These are phyloP conservation scores for Ladona fulva DNA, from an alignment of 1,140 invertebrate species.

Conservation along the genomic window DNA sequence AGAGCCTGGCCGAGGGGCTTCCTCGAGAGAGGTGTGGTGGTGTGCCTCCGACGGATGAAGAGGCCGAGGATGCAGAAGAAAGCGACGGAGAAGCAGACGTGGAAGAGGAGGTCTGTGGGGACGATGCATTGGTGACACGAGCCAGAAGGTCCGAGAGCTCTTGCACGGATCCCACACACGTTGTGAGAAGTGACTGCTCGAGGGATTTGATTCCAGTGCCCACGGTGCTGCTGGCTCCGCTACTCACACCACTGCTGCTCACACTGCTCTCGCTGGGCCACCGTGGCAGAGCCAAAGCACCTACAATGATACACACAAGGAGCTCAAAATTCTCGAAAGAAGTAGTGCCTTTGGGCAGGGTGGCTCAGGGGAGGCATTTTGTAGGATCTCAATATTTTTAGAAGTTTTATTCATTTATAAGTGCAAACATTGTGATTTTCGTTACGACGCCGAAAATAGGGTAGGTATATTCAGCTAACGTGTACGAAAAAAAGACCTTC, in stretches of 20 bases:
- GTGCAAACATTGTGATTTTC: too few species aligned
- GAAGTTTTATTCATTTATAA: too few species aligned
- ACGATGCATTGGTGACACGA: conserved; percentile 36
- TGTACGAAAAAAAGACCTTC: too few species aligned
- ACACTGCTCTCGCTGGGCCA: conserved; percentile 75
- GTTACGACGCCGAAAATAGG: too few species aligned
- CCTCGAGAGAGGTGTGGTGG: background rate
- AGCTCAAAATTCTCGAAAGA: conserved; percentile 17
- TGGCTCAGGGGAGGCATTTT: too few species aligned
- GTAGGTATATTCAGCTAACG: too few species aligned
- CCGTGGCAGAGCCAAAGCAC: conserved; percentile 68
- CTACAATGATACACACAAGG: conserved; percentile 36
- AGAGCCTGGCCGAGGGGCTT: background rate
- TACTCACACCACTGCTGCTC: conserved; percentile 41
- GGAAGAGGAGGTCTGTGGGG: conserved; percentile 30
- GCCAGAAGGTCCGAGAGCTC: conserved; percentile 67
- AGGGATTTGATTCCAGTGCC: conserved; percentile 35
- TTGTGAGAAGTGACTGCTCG: conserved; percentile 71
- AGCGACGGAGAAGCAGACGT: conserved; percentile 29
- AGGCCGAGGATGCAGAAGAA: background rate
- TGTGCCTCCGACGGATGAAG: background rate
- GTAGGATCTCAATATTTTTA: too few species aligned
- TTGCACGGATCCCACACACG: conserved; percentile 71
- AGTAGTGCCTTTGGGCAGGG: too few species aligned
- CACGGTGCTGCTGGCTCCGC: conserved; percentile 32